phyloP scores from a whole-genome alignment of 2,888 invertebrate species.

The Hypomecis punctinalis region DNA sequence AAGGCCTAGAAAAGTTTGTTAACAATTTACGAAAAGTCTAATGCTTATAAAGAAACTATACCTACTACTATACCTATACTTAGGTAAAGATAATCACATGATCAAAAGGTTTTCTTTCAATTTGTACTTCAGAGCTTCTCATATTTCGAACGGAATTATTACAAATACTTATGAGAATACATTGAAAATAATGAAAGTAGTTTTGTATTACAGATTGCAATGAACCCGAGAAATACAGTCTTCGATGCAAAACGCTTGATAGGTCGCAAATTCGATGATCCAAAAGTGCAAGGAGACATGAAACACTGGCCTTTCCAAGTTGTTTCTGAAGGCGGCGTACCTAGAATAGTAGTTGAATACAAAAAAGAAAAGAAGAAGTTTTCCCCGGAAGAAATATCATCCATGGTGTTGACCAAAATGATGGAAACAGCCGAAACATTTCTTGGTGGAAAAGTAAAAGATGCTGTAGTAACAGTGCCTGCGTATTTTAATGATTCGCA shows the following conservation, averaged over 20 bases:
- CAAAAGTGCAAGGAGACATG: constrained; percentile 91
- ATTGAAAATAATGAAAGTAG: background rate
- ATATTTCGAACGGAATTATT: background rate
- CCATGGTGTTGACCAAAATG: constrained; percentile 95
- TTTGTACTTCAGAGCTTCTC: background rate
- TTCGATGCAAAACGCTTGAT: constrained; percentile 94
- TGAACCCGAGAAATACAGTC: constrained; percentile 92
- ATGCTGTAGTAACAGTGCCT: constrained; percentile 93
- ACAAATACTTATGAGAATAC: no score
- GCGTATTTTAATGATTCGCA: constrained; percentile 94
- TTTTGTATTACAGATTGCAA: constrained; percentile 85
- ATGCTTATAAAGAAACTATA: no score
- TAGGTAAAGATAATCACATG: no score
- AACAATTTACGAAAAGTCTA: no score
- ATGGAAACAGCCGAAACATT: constrained; percentile 91
- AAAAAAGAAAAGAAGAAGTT: constrained; percentile 91
- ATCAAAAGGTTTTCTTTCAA: no score
- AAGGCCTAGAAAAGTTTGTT: no score
- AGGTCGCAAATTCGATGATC: constrained; percentile 91
- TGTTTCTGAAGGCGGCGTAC: constrained; percentile 87
- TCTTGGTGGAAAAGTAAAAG: constrained; percentile 88
- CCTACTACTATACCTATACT: no score
- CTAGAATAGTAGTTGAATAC: constrained; percentile 90
- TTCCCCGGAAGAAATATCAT: constrained; percentile 93
- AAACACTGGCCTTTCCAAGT: constrained; percentile 94